phyloP scores from a whole-genome alignment of 2,113 vertebrate genomes.

The Hippopotamus amphibius region DNA sequence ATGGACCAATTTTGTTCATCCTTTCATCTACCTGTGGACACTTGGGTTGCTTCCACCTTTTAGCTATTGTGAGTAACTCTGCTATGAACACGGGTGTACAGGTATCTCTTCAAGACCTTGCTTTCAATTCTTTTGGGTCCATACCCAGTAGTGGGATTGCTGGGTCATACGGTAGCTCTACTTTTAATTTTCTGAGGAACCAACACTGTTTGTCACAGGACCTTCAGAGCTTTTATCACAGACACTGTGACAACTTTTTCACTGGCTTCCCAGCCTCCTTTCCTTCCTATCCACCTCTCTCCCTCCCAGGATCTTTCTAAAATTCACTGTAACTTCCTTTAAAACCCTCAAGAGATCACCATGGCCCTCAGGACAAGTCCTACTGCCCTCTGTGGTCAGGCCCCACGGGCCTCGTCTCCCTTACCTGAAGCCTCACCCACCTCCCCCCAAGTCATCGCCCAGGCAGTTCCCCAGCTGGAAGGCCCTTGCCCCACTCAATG shows the following conservation, averaged over 20 bases:
- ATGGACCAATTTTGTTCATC: not conserved
- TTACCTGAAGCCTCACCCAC: not conserved
- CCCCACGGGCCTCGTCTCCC: not conserved
- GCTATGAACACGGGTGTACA: not conserved
- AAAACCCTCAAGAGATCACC: not conserved
- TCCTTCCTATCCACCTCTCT: not conserved
- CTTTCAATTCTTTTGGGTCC: not conserved
- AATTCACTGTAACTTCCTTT: not conserved
- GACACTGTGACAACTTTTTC: not conserved
- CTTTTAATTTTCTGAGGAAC: not conserved
- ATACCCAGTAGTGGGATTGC: not conserved
- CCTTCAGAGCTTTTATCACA: not conserved
- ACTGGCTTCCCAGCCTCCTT: not conserved
- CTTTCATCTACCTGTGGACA: no score
- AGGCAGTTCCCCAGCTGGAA: not conserved
- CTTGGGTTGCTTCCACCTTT: not conserved
- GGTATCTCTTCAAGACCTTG: not conserved
- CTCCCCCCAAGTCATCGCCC: not conserved
- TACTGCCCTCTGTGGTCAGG: not conserved
- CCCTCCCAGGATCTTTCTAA: not conserved
- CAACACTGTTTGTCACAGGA: not conserved
- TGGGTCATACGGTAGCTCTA: not conserved
- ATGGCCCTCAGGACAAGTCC: not conserved
- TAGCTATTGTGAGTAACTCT: not conserved
- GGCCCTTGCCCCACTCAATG: not conserved